Evolutionary conservation across 2,888 invertebrate species (phyloP).

Genomic region (Acronicta alni): DNA sequence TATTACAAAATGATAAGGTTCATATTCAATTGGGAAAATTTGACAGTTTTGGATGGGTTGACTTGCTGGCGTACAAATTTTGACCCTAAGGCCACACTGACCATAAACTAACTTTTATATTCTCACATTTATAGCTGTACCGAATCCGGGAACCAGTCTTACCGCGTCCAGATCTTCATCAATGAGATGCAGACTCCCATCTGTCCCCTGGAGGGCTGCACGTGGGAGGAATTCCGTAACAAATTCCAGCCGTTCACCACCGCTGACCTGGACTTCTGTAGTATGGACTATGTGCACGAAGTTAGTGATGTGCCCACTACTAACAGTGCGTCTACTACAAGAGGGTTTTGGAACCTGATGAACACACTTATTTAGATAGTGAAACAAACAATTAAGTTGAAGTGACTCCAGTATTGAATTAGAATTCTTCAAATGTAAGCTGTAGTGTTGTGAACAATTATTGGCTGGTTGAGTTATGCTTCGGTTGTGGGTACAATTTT

Average conservation of each 20-base stretch:
- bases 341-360: constrained; percentile 14
- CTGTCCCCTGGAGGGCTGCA: constrained; percentile 76
- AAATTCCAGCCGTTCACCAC: constrained; percentile 67
- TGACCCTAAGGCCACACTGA: too few relatives aligned
- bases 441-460: too few relatives aligned
- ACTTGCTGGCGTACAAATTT: too few relatives aligned
- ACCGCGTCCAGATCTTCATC: constrained; percentile 74
- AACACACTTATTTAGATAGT: neutral
- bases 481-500: too few relatives aligned
- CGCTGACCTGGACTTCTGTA: constrained; percentile 73
- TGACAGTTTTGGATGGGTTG: too few relatives aligned
- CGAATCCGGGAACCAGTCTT: constrained; percentile 54
- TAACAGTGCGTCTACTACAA: constrained; percentile 12
- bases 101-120: neutral
- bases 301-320: constrained; percentile 17
- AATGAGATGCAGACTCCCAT: constrained; percentile 74
- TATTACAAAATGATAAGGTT: too few relatives aligned
- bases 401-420: too few relatives aligned
- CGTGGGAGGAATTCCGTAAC: constrained; percentile 74
- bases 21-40: too few relatives aligned
- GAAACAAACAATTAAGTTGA: neutral
- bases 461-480: too few relatives aligned
- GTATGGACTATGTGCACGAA: constrained; percentile 52
- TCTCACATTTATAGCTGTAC: constrained; percentile 67
- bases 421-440: too few relatives aligned